These are phyloP conservation scores for Pristionchus mayeri DNA, from an alignment of 2,888 invertebrate genomes.

Conservation along the genomic window DNA sequence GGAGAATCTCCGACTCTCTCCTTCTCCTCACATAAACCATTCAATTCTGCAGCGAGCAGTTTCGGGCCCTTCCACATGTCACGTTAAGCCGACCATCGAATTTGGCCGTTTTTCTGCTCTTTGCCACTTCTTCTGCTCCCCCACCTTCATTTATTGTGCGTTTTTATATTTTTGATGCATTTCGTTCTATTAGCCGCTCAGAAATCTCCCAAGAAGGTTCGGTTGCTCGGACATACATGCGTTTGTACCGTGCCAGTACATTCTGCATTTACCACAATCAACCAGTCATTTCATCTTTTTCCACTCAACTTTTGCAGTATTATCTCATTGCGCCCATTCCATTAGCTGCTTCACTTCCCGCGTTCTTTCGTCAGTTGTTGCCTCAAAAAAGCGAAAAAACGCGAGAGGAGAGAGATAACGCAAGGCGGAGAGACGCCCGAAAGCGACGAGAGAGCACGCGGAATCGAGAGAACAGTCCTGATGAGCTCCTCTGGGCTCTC, in stretches of 20 bases:
- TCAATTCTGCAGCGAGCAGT: neutral
- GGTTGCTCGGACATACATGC: too few relatives aligned
- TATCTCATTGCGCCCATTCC: too few relatives aligned
- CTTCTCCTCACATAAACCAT: neutral
- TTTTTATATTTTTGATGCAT: too few relatives aligned
- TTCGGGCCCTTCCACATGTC: conserved; percentile 12
- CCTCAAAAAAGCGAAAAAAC: conserved; percentile 14
- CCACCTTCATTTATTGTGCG: too few relatives aligned
- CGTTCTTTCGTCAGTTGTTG: conserved; percentile 4
- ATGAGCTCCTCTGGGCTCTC: neutral
- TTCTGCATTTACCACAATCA: too few relatives aligned
- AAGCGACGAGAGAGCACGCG: neutral
- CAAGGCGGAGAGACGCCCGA: neutral
- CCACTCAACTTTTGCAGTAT: too few relatives aligned
- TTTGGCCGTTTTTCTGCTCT: neutral
- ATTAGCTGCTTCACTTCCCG: neutral
- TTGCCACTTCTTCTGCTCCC: neutral
- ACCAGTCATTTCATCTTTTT: too few relatives aligned
- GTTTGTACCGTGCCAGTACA: too few relatives aligned
- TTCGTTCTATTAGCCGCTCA: too few relatives aligned
- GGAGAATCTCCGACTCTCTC: neutral
- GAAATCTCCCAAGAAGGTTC: too few relatives aligned
- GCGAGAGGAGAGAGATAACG: neutral
- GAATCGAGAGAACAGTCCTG: neutral
- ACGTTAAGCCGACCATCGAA: neutral